A percentile compares a stretch with the other conserved stretches of the same genome.
phyloP scores from a whole-genome alignment of 2,888 invertebrate genomes.

The Kryphioiulus occultus region DNA sequence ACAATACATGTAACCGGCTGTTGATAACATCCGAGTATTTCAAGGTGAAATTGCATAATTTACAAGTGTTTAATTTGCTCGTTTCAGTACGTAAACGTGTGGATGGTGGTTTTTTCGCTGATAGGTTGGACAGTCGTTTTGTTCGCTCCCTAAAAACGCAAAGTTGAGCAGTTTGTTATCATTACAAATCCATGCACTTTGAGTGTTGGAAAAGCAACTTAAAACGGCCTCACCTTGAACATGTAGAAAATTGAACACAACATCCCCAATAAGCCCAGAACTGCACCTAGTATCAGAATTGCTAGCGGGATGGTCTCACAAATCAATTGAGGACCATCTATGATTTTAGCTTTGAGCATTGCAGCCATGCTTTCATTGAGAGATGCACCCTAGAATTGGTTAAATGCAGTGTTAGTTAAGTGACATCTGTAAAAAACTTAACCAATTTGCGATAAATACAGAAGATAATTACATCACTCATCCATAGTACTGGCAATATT shows the following conservation, averaged over 20 bases:
- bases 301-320: not conserved
- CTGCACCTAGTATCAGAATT: not conserved
- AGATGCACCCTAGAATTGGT: not conserved
- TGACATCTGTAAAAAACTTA: not conserved
- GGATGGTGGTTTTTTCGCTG: not conserved
- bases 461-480: slow-evolving; percentile 24
- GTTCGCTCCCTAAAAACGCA: not conserved
- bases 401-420: not conserved
- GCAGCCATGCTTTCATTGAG: not conserved
- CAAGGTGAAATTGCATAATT: not conserved
- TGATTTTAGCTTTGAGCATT: slow-evolving; percentile 33
- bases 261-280: not conserved
- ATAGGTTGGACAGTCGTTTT: not conserved
- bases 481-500: slow-evolving; percentile 40
- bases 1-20: not conserved
- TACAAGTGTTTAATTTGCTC: not conserved
- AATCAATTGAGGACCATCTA: not conserved
- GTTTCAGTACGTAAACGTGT: not conserved
- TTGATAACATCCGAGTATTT: not conserved
- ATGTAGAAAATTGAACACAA: slow-evolving; percentile 9
- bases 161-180: not conserved
- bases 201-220: not conserved
- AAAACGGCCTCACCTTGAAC: slow-evolving; percentile 18
- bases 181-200: not conserved
- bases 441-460: not conserved